Base-by-base conservation (phyloP, 2,113 vertebrate genomes). In the Saimiri boliviensis region DNA sequence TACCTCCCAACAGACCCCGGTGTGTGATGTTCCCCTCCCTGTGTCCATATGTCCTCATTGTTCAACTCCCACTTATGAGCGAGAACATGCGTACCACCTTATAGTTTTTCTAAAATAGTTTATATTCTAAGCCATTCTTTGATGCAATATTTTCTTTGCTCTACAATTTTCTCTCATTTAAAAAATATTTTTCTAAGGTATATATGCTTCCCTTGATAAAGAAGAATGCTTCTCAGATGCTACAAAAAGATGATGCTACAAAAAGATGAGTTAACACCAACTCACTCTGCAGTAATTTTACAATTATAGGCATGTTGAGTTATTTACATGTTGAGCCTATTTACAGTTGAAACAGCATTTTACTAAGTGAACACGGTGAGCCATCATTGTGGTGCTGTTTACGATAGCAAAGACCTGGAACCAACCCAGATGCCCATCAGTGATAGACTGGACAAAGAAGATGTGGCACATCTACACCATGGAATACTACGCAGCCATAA, bases 141-240 rank as follows among this genome's bases (percentile, higher is more conserved):
- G 54, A 49, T 82, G 73, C 23, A 84, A n/a, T 89, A 82, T 82
- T 82, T 86, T 84, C 68, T 86, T 91, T 89, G 37, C 35, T 86
- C 40, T 92, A 54, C 0, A 86, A 35, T 89, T 88, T 95, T 91
- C 63, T 83, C 35, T 80, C 60, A 93, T 89, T 86, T 81, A 20
- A 47, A 32, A 74, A 85, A 27, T 32, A 5, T 47, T 93, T 32
- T 94, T 92, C 40, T 81, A 93, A 86, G 93, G 37, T 73, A 91
- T 91, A 71, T 91, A 92, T 96, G 27, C 25, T 92, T 97, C 68
- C 60, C 35, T 94, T 91, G 84, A 86, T 93, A 91, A 74, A 74
- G 14, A 96, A 96, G 9, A 8, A 93, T 83, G n/a, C 10, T 82
- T 95, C 40, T 89, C 47, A 89, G 95, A 74, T 60, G 56, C n/a